Conservation (phyloP, 2,797 vertebrate genomes). For the Hybognathus amarus region DNA sequence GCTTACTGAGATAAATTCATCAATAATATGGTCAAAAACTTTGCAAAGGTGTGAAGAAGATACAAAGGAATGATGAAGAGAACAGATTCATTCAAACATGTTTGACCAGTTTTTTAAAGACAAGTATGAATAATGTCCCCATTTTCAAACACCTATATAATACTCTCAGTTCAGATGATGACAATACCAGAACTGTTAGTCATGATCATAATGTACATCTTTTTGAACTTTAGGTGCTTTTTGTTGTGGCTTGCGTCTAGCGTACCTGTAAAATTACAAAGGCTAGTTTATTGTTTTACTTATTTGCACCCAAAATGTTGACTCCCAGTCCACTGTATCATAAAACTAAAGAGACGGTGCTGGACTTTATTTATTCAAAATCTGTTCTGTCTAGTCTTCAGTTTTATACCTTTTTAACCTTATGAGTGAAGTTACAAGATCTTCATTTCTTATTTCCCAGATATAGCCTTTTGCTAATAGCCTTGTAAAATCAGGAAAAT, state of each 20-base stretch:
- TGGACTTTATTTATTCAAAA: neutral
- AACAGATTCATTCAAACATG: neutral
- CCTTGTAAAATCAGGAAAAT: neutral
- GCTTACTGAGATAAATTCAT: neutral
- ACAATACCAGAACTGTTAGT: slow-evolving; percentile 2
- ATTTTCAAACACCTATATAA: neutral
- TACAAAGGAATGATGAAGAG: neutral
- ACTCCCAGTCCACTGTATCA: neutral
- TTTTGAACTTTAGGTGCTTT: neutral
- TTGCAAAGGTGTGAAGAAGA: neutral
- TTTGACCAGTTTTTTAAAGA: slow-evolving; percentile 25
- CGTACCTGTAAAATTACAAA: neutral
- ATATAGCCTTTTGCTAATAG: neutral
- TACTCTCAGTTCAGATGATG: neutral
- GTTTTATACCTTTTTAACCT: neutral
- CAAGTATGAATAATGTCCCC: neutral
- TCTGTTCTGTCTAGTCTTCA: neutral
- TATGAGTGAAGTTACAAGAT: neutral
- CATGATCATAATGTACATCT: neutral
- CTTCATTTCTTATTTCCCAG: neutral
- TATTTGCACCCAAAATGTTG: slow-evolving; percentile 3
- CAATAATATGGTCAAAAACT: neutral
- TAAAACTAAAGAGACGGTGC: neutral
- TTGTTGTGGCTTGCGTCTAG: neutral
- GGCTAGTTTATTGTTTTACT: neutral